Base-by-base conservation (phyloP, 2,797 vertebrate genomes). In the Danio tinwini region DNA sequence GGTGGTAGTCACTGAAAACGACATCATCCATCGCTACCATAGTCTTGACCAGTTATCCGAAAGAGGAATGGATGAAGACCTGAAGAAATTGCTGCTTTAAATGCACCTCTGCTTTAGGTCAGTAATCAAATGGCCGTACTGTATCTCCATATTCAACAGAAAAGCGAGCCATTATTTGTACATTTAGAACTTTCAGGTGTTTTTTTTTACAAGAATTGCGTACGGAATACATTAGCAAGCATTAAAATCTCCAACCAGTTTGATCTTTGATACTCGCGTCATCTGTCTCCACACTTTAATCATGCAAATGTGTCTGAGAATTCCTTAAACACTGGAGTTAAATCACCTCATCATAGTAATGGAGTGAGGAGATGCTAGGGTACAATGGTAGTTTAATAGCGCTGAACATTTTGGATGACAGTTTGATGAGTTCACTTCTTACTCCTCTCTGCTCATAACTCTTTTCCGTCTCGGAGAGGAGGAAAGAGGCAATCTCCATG, bases 11-110 rank as follows among this genome's bases (percentile, higher is more conserved):
- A 98, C 96, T 0, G 93, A 93, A 0, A 90, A 95, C 9, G 80
- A 87, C 3, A 84, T 99, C 61, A 4, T 94, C 85, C 98, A 99
- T 71, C 93, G 90, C 72, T 99, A 99, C 90, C 89, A 94, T 91
- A 95, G 94, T 85, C 88, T 99, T 88, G 93, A 95, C 80, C 92
- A 95, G 61, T 90, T 99, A 83, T 91, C 73, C 13, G 86, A 83
- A 11, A 84, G 72, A 0, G 95, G 96, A 50, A 59, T 98, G 49
- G 96, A 93, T 6, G 86, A 92, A 4, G 96, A 97, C 53, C 93
- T 98, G 53, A 87, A 90, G 88, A 91, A 91, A 65, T 82, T 98
- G 55, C 85, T 94, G 79, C 74, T 17, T 37, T 86, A 53, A 86
- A 50, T 29, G 11, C 14, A 64, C 19, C 29, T 42, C 14, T n/a